Evolutionary conservation across 30 jellyfish, hydroid and myxozoan genomes (phyloP).

Genomic region (Catostylus mosaicus): DNA sequence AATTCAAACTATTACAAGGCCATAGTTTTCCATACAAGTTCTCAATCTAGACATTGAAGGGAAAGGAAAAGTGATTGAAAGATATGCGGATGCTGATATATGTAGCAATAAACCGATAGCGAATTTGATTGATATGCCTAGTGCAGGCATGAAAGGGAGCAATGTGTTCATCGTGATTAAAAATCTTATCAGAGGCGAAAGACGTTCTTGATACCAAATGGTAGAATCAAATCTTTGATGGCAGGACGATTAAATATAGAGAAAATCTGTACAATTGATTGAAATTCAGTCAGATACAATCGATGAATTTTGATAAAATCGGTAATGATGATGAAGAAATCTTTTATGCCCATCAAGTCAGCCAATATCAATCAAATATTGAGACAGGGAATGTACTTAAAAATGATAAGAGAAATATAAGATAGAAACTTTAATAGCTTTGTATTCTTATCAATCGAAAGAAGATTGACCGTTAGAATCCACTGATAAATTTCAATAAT

Average conservation of each 20-base stretch:
- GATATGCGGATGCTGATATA: too few species aligned
- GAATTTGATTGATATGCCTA: background rate
- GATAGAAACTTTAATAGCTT: background rate
- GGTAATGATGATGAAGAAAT: background rate
- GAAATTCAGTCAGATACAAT: background rate
- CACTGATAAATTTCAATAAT: background rate
- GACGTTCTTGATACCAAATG: background rate
- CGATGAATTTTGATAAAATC: background rate
- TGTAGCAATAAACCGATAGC: too few species aligned
- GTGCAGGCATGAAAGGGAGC: background rate
- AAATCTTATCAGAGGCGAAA: conserved; percentile 2
- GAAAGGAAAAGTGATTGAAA: too few species aligned
- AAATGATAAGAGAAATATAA: background rate
- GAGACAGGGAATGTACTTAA: background rate
- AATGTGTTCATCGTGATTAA: background rate
- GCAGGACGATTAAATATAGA: background rate
- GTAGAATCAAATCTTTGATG: background rate
- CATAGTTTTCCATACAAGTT: too few species aligned
- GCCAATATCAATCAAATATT: background rate
- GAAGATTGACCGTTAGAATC: background rate
- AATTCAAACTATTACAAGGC: too few species aligned
- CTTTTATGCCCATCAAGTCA: too few species aligned
- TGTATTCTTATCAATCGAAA: background rate
- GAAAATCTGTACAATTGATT: background rate
- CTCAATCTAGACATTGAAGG: too few species aligned